phyloP scores from a whole-genome alignment of 2,797 vertebrate genomes.

The Acanthurus leucopareius region DNA sequence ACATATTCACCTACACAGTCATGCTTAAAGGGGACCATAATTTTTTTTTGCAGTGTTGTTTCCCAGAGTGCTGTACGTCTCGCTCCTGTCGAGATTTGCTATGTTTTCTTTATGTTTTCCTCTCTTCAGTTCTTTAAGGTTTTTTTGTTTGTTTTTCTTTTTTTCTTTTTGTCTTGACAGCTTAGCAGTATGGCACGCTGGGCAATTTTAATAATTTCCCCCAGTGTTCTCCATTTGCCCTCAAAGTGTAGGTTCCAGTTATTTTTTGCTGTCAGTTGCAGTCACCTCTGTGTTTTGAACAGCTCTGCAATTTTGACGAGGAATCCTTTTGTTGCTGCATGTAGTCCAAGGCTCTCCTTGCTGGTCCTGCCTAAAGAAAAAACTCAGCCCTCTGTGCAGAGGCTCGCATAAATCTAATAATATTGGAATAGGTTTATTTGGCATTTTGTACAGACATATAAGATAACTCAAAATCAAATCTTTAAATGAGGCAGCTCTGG shows the following conservation, averaged over 20 bases:
- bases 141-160: neutral
- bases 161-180: constrained; percentile 50
- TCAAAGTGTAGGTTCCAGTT: constrained; percentile 69
- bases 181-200: constrained; percentile 67
- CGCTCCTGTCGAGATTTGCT: constrained; percentile 63
- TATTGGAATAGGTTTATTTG: constrained; percentile 69
- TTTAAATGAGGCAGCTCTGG: constrained; percentile 81
- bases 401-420: constrained; percentile 61
- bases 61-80: constrained; percentile 74
- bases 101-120: constrained; percentile 64
- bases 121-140: constrained; percentile 5
- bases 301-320: constrained; percentile 57
- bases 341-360: constrained; percentile 65
- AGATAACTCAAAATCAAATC: constrained; percentile 71
- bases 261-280: constrained; percentile 58
- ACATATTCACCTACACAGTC: constrained; percentile 65
- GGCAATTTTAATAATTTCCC: constrained; percentile 47
- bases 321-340: constrained; percentile 74
- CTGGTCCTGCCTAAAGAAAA: constrained; percentile 67
- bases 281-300: constrained; percentile 67
- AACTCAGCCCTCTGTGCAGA: constrained; percentile 44
- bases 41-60: constrained; percentile 74
- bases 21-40: constrained; percentile 74
- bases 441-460: constrained; percentile 81
- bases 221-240: constrained; percentile 39